Evolutionary conservation across 2,888 invertebrate genomes (phyloP).

Genomic region (Hydraecia micacea): DNA sequence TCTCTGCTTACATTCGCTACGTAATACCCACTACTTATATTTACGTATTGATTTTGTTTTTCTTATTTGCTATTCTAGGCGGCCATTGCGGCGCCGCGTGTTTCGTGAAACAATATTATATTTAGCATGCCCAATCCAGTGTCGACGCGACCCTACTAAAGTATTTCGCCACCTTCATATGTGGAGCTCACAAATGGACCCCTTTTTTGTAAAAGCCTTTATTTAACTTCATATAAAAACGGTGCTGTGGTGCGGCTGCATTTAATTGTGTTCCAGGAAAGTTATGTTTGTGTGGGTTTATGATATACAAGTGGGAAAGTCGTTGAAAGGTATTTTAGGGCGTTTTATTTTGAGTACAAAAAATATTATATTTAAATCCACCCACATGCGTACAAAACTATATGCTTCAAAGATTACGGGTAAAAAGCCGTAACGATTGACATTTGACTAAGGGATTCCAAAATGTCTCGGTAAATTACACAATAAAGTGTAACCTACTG

Average conservation of each 20-base stretch:
- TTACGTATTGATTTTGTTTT: constrained; percentile 72
- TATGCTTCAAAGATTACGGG: background rate
- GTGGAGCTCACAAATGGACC: constrained; percentile 51
- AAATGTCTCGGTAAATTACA: background rate
- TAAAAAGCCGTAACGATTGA: background rate
- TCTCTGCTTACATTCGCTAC: constrained; percentile 51
- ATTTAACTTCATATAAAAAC: constrained; percentile 43
- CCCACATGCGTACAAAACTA: background rate
- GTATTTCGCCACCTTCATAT: constrained; percentile 64
- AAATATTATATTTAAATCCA: background rate
- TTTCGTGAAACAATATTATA: constrained; percentile 72
- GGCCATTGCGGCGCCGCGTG: constrained; percentile 69
- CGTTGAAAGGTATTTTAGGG: constrained; percentile 3
- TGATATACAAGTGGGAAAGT: constrained; percentile 26
- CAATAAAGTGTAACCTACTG: background rate
- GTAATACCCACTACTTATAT: constrained; percentile 46
- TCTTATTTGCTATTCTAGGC: constrained; percentile 75
- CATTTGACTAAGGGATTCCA: background rate
- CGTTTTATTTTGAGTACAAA: constrained; percentile 19
- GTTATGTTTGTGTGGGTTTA: constrained; percentile 40
- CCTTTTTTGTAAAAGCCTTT: constrained; percentile 47
- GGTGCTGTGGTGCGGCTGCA: constrained; percentile 39
- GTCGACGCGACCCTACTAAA: constrained; percentile 64
- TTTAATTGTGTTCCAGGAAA: constrained; percentile 42
- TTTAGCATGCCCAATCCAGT: constrained; percentile 55